Evolutionary conservation across 64 coral and sea anemone genomes (phyloP).

Genomic region (Porites lutea): DNA sequence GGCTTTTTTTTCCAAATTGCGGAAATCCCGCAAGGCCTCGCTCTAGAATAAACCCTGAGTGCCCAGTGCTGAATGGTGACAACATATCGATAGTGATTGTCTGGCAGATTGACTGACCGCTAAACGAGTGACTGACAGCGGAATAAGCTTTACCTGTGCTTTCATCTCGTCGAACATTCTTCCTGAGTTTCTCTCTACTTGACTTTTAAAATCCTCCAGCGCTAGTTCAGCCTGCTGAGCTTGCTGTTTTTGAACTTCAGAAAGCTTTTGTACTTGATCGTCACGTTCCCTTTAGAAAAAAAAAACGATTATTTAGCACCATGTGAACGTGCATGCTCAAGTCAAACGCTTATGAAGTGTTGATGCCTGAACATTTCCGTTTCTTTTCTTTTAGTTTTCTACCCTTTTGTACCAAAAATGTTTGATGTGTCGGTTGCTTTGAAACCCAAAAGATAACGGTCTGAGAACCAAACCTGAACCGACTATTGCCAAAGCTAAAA

Average conservation of each 20-base stretch:
- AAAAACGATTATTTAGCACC: not conserved
- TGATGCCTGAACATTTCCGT: too few species aligned
- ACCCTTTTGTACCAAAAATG: too few species aligned
- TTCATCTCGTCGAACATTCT: constrained; percentile 97
- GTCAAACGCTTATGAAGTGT: too few species aligned
- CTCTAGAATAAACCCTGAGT: too few species aligned
- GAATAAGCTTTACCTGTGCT: constrained; percentile 57
- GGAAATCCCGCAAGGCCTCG: too few species aligned
- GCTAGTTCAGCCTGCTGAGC: constrained; percentile 86
- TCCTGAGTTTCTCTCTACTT: constrained; percentile 91
- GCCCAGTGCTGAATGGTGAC: not conserved
- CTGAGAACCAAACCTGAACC: too few species aligned
- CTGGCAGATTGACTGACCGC: not conserved
- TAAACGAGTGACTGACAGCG: not conserved
- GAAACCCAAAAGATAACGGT: too few species aligned
- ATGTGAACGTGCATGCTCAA: too few species aligned
- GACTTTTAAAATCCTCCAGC: constrained; percentile 90
- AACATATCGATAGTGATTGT: not conserved
- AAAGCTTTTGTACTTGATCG: constrained; percentile 70
- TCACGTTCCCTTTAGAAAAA: constrained; percentile 74
- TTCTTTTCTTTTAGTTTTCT: too few species aligned
- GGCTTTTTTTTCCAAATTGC: too few species aligned
- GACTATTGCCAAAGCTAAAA: too few species aligned
- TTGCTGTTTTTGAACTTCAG: constrained; percentile 81
- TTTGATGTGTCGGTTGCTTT: too few species aligned